phyloP scores from a whole-genome alignment of 2,797 vertebrate genomes.

The Cyclopterus lumpus region DNA sequence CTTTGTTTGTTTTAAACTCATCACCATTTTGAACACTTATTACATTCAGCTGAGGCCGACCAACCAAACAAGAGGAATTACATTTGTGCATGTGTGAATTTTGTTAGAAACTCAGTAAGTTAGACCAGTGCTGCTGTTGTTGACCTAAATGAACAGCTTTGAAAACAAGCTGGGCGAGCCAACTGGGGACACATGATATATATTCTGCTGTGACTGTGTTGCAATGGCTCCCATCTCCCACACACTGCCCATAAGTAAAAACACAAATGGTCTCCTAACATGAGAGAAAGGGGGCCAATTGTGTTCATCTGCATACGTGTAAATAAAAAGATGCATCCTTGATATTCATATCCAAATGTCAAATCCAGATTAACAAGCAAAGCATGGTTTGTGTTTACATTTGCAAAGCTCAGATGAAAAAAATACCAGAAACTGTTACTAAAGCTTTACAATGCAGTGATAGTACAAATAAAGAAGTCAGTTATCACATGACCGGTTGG shows the following conservation, averaged over 20 bases:
- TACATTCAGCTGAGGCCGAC: background rate
- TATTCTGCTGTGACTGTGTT: constrained; percentile 53
- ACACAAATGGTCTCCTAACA: constrained; percentile 11
- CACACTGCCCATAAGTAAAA: constrained; percentile 39
- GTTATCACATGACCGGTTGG: constrained; percentile 1
- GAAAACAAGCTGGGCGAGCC: constrained; percentile 70
- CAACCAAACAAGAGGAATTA: background rate
- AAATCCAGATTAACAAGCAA: background rate
- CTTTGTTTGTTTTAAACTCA: background rate
- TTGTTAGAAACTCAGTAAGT: constrained; percentile 16
- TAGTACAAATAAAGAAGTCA: background rate
- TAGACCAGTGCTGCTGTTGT: constrained; percentile 37
- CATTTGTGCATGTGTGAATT: background rate
- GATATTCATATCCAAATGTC: background rate
- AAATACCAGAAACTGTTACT: background rate
- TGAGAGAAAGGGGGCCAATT: too few species aligned
- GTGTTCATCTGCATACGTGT: too few species aligned
- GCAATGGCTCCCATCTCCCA: constrained; percentile 57
- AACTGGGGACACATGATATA: constrained; percentile 69
- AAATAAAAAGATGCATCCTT: fast-evolving
- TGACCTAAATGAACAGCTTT: constrained; percentile 69
- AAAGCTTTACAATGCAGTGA: background rate
- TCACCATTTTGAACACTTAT: constrained; percentile 13
- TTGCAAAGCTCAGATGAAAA: background rate
- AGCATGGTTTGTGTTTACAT: background rate